Evolutionary conservation across 2,797 vertebrate genomes (phyloP), one percentile per base, ranked within the genome.

Genomic region (Mormyrops boulengeri): DNA sequence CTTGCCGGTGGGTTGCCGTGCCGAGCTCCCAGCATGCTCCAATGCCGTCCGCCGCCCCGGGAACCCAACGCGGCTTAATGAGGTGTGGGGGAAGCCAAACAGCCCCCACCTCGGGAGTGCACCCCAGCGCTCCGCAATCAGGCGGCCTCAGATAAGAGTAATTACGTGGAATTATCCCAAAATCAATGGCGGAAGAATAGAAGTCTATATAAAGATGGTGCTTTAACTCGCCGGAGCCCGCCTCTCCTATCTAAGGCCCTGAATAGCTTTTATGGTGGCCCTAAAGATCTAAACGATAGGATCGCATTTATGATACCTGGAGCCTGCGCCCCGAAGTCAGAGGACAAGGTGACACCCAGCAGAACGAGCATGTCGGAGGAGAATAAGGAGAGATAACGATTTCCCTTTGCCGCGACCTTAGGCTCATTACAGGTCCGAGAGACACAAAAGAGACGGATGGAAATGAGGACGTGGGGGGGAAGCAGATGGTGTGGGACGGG

Each of bases 161-260:
- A 92, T 93, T 92, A 92, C 90, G 90, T 92, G 85, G 89, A 92
- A 92, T 92, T 91, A 93, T 91, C 91, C 91, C 85, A 88, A 91
- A 92, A 93, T 93, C 93, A 90, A 93, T 92, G 89, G 90, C 17
- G 73, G 90, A 62, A 89, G 91, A 91, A 91, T 88, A 88, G 90
- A 88, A 82, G 82, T 91, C 49, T 87, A 57, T 69, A 73, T 87
- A 47, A 77, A 69, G 57, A 62, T 53, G 41, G 26, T 12, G 26
- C 41, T 6, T 90, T 62, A 90, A 89, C 47, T 57, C 19, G 52
- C 82, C 34, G 62, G 14, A 52, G 77, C 22, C 38, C 6, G 41
- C 14, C 47, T 57, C 1, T 11, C 30, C 50, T 30, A 77, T 55
- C 49, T 86, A 50, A 47, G 47, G 49, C 5, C n/a, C 57, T 62